These are phyloP conservation scores for Caenorhabditis panamensis DNA, from an alignment of 2,888 invertebrate species.

Conservation along the genomic window DNA sequence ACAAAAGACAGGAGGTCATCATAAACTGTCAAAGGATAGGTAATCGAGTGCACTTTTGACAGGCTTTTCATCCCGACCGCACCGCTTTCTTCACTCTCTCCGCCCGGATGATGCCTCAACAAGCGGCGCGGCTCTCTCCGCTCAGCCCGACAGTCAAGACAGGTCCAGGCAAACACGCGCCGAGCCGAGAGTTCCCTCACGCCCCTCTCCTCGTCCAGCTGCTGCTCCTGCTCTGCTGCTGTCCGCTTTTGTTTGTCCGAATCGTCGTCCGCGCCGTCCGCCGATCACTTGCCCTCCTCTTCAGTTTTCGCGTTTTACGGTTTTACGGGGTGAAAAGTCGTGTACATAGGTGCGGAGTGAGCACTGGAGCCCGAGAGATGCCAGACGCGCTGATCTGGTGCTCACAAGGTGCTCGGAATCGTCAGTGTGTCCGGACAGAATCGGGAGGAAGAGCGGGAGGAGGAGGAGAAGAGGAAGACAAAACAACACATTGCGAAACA, in stretches of 20 bases:
- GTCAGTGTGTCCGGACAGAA: constrained; percentile 14
- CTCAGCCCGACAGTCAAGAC: constrained; percentile 27
- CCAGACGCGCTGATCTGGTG: constrained; percentile 39
- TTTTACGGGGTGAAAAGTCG: constrained; percentile 64
- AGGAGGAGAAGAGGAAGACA: constrained; percentile 8
- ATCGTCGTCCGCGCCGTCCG: constrained; percentile 14
- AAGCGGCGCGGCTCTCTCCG: constrained; percentile 16
- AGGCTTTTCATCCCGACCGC: constrained; percentile 23
- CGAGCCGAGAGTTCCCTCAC: constrained; percentile 15
- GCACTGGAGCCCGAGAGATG: constrained; percentile 5
- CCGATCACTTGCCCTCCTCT: constrained; percentile 37
- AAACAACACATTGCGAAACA: constrained; percentile 36
- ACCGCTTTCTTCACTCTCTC: background rate
- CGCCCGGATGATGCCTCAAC: constrained; percentile 34
- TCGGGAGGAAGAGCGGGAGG: background rate
- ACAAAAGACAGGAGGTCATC: constrained; percentile 3
- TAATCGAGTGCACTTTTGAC: constrained; percentile 57
- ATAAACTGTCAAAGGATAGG: constrained; percentile 37
- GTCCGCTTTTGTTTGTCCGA: constrained; percentile 45
- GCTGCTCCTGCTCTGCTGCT: constrained; percentile 8
- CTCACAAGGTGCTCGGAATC: constrained; percentile 35
- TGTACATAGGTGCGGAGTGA: constrained; percentile 28
- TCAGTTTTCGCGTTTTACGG: constrained; percentile 57
- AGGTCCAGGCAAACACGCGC: constrained; percentile 35
- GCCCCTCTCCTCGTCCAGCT: background rate